Base-by-base conservation (phyloP, 1,140 invertebrate species). In the Ceratina australensis region DNA sequence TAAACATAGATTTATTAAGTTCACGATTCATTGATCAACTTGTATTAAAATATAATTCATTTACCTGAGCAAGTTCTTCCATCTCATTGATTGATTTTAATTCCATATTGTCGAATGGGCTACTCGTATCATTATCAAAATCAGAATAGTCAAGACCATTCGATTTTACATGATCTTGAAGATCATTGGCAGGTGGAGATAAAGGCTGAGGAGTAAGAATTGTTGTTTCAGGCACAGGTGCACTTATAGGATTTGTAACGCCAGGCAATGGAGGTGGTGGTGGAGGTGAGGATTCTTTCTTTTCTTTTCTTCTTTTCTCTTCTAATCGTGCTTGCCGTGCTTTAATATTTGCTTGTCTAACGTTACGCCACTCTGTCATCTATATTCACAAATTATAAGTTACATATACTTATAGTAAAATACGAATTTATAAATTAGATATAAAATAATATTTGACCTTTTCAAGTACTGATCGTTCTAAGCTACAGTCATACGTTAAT, bases 71-170 rank as follows among this genome's bases (percentile, higher is more conserved):
- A 60, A 98, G 92, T 89, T 97, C 95, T 90, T 97, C 96, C 92
- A 97, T 94, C 89, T 97, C 97, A 91, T 98, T 97, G 57, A 98
- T 96, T 52, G 96, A 97, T 91, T 98, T 97, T 42, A 98, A 89
- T 93, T 97, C 97, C 91, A 97, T 95, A 92, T 97, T 97, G 93
- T 98, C 97, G 92, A 98, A 98, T 0, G 97, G 97, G 89, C 96
- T 97, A 20, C 96, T 97, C 64, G 96, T 97, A 89, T 97, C 96
- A 89, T 96, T 95, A 91, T 98, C 97, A 93, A 98, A 98, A 88
- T 97, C 96, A 57, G 95, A 95, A 87, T 94, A 95, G 84, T 95
- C 95, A 69, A 96, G 91, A 73, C 85, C 86, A 83, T 89, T 91
- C 47, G 83, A 79, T 81, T 87, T 88, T 13, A 81, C 80, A 81